Evolutionary conservation across 2,888 invertebrate species (phyloP).

Genomic region (Cheilosia soror): DNA sequence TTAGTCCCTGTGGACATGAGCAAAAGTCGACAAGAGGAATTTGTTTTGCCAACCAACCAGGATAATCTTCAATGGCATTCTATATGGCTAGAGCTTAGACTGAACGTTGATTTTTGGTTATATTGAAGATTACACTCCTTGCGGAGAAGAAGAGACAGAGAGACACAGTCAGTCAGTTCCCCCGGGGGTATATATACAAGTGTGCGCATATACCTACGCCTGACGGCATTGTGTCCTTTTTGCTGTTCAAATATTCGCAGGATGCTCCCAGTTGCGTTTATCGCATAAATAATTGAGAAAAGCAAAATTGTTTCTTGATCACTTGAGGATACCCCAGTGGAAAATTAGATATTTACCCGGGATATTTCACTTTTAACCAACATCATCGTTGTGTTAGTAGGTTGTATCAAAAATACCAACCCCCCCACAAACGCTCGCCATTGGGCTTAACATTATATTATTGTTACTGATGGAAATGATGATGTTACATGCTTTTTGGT

Average conservation of each 20-base stretch:
- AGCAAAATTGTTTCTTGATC: conserved; percentile 83
- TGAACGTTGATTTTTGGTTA: conserved; percentile 53
- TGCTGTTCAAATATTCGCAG: conserved; percentile 66
- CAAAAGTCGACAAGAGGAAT: conserved; percentile 27
- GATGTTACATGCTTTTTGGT: conserved; percentile 61
- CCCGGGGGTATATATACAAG: conserved; percentile 48
- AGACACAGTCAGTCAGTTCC: conserved; percentile 43
- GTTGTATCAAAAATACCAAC: not conserved
- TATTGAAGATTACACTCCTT: conserved; percentile 63
- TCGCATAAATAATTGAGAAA: conserved; percentile 78
- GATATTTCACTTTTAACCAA: conserved; percentile 73
- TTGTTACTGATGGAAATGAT: conserved; percentile 75
- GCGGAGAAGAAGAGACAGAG: conserved; percentile 51
- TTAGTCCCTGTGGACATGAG: conserved; percentile 64
- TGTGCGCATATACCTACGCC: conserved; percentile 21
- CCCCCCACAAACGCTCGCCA: not conserved
- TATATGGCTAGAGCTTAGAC: conserved; percentile 43
- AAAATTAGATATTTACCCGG: conserved; percentile 75
- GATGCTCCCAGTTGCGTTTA: conserved; percentile 74
- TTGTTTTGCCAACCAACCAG: conserved; percentile 55
- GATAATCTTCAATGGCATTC: conserved; percentile 72
- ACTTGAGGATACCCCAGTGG: conserved; percentile 82
- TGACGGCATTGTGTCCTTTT: conserved; percentile 62
- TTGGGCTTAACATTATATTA: conserved; percentile 29
- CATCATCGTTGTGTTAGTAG: conserved; percentile 61